Evolutionary conservation across 1,140 invertebrate species (phyloP), one percentile per base, ranked within the genome.

Genomic region (Drosophila sechellia): DNA sequence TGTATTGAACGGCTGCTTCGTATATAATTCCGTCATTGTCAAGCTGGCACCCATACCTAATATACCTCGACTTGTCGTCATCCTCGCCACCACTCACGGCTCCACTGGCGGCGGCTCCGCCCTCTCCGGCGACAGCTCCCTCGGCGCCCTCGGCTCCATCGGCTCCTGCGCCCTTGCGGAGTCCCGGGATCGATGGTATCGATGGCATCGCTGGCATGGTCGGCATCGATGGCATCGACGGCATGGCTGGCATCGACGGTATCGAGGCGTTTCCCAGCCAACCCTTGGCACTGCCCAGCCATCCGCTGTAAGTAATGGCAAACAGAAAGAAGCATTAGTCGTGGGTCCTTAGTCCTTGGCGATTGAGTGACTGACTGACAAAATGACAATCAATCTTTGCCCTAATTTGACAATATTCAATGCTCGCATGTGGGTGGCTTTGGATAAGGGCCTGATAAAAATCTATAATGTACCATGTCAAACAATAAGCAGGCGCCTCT

Each of bases 241-340:
- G 89, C 85, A 92, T 92, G 17, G 92, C 81, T 57, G 92, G 90
- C 71, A 92, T 92, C 52, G 92, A 90, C 52, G 81, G 81, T 77
- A 86, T 86, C 58, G 81, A 86, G 39, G 91, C 91, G 65, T 83
- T 91, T 49, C 90, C 94, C 58, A 95, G 94, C 96, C 96, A 97
- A 10, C 96, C 96, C 92, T 97, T 97, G 39, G 97, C 96, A 81
- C 96, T 96, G 63, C 95, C 95, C 71, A 97, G 94, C 94, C 97
- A 95, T 91, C 96, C 95, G 75, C 94, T 92, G 43, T 10, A 48
- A 34, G 6, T 35, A 4, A 20, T 34, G 5, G 37, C 31, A 50
- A 25, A 60, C 66, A 50, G 43, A 49, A 45, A n/a, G 57, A 50
- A 60, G 35, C 69, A 52, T 68, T 69, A 56, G 49, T 73, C 10